A percentile compares a stretch with the other conserved stretches of the same genome.
phyloP scores from a whole-genome alignment of 2,888 invertebrate genomes.

The Ophion ventricosus region DNA sequence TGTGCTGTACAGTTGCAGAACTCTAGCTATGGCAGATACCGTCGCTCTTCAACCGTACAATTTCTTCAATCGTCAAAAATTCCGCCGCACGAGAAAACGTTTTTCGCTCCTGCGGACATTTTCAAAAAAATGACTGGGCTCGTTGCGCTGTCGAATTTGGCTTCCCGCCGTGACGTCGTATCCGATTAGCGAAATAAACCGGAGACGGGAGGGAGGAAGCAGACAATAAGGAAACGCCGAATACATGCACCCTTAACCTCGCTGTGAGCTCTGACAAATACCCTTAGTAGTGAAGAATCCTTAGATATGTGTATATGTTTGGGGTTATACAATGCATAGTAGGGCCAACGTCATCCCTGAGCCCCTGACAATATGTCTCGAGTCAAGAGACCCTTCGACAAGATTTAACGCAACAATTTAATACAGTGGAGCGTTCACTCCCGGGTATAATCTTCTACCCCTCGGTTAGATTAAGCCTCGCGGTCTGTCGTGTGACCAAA shows the following conservation, averaged over 20 bases:
- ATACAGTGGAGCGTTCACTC: conserved; percentile 32
- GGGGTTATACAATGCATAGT: conserved; percentile 17
- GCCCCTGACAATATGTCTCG: conserved; percentile 73
- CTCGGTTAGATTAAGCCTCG: conserved; percentile 60
- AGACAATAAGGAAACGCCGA: conserved; percentile 27
- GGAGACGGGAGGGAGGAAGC: background rate
- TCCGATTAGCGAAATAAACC: conserved; percentile 76
- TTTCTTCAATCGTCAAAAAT: background rate
- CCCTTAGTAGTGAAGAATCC: conserved; percentile 41
- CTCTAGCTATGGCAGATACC: too few relatives aligned
- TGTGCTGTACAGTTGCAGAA: too few relatives aligned
- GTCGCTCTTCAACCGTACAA: background rate
- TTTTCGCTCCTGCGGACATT: background rate
- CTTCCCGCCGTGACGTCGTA: conserved; percentile 69
- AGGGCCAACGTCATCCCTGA: conserved; percentile 69
- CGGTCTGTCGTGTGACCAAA: conserved; percentile 51
- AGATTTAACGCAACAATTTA: conserved; percentile 66
- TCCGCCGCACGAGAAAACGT: background rate
- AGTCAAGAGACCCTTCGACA: conserved; percentile 78
- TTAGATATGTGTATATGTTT: conserved; percentile 32
- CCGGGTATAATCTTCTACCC: conserved; percentile 41
- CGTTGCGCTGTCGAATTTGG: background rate
- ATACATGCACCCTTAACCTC: conserved; percentile 64
- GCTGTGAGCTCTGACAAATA: conserved; percentile 59
- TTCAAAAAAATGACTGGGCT: background rate